phyloP scores from a whole-genome alignment of 2,888 invertebrate species.

The Alloplasta piceator region DNA sequence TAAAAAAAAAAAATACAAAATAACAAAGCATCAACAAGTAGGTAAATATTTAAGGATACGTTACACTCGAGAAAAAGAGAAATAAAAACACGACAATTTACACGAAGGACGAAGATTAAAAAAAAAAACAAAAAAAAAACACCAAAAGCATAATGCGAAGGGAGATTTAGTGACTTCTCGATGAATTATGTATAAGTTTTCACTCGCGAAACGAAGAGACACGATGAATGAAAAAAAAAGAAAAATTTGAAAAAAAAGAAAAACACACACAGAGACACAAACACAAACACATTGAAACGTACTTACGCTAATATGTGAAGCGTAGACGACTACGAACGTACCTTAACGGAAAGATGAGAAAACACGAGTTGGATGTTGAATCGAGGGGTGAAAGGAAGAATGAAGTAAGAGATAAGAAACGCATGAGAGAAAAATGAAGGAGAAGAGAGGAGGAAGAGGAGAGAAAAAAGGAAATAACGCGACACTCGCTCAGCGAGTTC shows the following conservation, averaged over 20 bases:
- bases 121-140: too few species aligned
- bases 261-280: slow-evolving; percentile 20
- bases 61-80: slow-evolving; percentile 49
- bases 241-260: slow-evolving; percentile 2
- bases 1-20: slow-evolving; percentile 78
- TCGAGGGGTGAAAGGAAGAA: slow-evolving; percentile 58
- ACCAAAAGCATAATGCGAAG: slow-evolving; percentile 15
- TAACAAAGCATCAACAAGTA: slow-evolving; percentile 81
- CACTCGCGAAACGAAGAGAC: slow-evolving; percentile 34
- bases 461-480: slow-evolving; percentile 70
- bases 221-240: slow-evolving; percentile 18
- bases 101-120: slow-evolving; percentile 31
- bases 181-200: slow-evolving; percentile 44
- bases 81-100: slow-evolving; percentile 57
- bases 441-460: slow-evolving; percentile 64
- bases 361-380: slow-evolving; percentile 58
- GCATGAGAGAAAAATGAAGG: slow-evolving; percentile 55
- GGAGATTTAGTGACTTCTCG: slow-evolving; percentile 64
- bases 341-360: slow-evolving; percentile 69
- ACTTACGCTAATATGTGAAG: slow-evolving; percentile 57
- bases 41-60: slow-evolving; percentile 78
- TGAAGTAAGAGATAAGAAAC: slow-evolving; percentile 53
- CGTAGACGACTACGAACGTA: slow-evolving; percentile 78
- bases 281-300: slow-evolving; percentile 11
- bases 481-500: slow-evolving; percentile 81